Percentiles rank a stretch among this genome's conserved stretches.
Conservation (phyloP, 2,888 invertebrate genomes). For the Drosophila yooni region DNA sequence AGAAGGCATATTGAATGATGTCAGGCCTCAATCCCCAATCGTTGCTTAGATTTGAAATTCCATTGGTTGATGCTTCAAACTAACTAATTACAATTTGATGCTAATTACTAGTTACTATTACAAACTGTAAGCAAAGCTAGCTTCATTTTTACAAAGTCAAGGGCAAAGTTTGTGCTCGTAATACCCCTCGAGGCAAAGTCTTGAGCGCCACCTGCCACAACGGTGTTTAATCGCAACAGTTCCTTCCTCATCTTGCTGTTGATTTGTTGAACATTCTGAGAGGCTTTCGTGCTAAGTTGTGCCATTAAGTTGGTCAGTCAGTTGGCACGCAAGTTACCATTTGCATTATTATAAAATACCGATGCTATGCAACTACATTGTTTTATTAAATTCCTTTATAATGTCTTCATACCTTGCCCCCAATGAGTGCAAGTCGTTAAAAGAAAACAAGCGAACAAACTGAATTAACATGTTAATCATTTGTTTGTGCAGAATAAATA, state of each 20-base stretch:
- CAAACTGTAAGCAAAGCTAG: background rate
- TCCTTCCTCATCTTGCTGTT: slow-evolving; percentile 9
- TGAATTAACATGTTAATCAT: slow-evolving; percentile 9
- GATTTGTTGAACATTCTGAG: slow-evolving; percentile 10
- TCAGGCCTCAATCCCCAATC: background rate
- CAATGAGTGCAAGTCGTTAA: background rate
- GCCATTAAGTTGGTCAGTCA: slow-evolving; percentile 73
- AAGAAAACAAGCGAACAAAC: background rate
- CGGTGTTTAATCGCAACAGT: slow-evolving; percentile 16
- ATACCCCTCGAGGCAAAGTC: slow-evolving; percentile 6
- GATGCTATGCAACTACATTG: slow-evolving; percentile 63
- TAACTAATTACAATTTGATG: slow-evolving; percentile 6
- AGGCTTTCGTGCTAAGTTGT: slow-evolving; percentile 32
- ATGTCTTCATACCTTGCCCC: slow-evolving; percentile 62
- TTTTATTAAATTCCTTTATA: slow-evolving; percentile 65
- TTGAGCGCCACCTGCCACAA: slow-evolving; percentile 25
- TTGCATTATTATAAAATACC: slow-evolving; percentile 71
- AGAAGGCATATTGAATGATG: background rate
- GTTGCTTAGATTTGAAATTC: background rate
- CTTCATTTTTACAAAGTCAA: slow-evolving; percentile 1
- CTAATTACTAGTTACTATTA: slow-evolving; percentile 5
- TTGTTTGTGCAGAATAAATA: slow-evolving; percentile 9
- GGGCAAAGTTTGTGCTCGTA: background rate
- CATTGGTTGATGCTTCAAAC: background rate
- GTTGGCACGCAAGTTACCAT: slow-evolving; percentile 63